Conservation (phyloP, 2,113 vertebrate genomes). For the Crypturellus undulatus region DNA sequence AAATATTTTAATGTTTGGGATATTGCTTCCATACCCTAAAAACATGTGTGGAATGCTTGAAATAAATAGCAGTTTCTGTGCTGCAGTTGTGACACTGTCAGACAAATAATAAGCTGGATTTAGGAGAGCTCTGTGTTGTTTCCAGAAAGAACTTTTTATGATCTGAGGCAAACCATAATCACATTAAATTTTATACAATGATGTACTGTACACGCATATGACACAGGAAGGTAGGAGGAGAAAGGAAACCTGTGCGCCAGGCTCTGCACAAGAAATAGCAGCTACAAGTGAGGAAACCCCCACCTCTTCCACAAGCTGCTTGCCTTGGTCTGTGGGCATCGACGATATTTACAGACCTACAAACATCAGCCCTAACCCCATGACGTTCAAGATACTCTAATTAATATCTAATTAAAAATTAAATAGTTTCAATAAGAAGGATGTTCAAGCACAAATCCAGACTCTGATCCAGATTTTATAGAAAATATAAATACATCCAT, state of each 20-base stretch:
- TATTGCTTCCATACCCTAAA: not conserved
- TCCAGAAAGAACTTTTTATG: not conserved
- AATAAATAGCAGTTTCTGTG: not conserved
- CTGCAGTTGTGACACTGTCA: not conserved
- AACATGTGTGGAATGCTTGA: not conserved
- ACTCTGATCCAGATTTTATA: not conserved
- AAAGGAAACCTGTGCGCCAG: not conserved
- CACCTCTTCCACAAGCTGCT: not conserved
- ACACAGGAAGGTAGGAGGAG: not conserved
- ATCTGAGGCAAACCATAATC: not conserved
- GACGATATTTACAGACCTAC: not conserved
- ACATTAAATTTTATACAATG: not conserved
- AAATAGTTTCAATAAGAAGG: not conserved
- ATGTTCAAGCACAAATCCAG: not conserved
- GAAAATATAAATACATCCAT: not conserved
- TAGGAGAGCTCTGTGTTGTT: not conserved
- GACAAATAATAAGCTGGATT: not conserved
- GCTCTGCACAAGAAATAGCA: not conserved
- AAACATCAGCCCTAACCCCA: accelerated
- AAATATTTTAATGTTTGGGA: not conserved
- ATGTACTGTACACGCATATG: not conserved
- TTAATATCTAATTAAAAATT: not conserved
- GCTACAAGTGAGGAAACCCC: not conserved
- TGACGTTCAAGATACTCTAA: not conserved
- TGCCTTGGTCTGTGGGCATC: not conserved